Conservation (phyloP, 2,888 invertebrate genomes). For the Polymixis flavicincta region DNA sequence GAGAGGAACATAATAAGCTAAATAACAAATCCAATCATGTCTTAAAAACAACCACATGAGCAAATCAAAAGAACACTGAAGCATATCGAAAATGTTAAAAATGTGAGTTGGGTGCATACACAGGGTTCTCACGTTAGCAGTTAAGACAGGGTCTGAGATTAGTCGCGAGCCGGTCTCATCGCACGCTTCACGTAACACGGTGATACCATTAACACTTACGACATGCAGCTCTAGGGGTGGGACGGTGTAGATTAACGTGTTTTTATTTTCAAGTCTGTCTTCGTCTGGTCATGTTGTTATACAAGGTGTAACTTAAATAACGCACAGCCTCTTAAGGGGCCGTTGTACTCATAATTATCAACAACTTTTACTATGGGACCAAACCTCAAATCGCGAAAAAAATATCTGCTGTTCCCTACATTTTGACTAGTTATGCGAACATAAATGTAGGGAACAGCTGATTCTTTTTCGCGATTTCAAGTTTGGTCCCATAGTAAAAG, state of each 20-base stretch:
- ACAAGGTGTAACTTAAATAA: too few relatives aligned
- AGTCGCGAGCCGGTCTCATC: conserved; percentile 78
- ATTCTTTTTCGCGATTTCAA: too few relatives aligned
- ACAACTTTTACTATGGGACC: too few relatives aligned
- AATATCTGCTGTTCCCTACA: too few relatives aligned
- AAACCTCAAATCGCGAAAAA: too few relatives aligned
- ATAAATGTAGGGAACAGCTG: too few relatives aligned
- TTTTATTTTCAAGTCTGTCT: background rate
- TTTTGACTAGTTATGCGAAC: too few relatives aligned
- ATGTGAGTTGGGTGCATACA: conserved; percentile 26
- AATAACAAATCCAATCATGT: background rate
- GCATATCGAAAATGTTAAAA: conserved; percentile 9
- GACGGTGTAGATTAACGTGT: conserved; percentile 26
- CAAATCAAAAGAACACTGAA: background rate
- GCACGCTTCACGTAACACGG: conserved; percentile 71
- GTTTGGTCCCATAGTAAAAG: too few relatives aligned
- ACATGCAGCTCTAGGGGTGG: conserved; percentile 76
- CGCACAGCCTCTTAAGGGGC: too few relatives aligned
- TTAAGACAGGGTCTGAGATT: conserved; percentile 82
- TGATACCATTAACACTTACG: conserved; percentile 84
- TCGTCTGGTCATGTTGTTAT: background rate
- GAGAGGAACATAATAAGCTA: background rate
- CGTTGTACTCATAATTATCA: too few relatives aligned
- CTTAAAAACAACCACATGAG: background rate
- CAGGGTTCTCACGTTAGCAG: conserved; percentile 69